Evolutionary conservation across 2,888 invertebrate species (phyloP), one percentile per base, ranked within the genome.

Genomic region (Ischnura elegans): DNA sequence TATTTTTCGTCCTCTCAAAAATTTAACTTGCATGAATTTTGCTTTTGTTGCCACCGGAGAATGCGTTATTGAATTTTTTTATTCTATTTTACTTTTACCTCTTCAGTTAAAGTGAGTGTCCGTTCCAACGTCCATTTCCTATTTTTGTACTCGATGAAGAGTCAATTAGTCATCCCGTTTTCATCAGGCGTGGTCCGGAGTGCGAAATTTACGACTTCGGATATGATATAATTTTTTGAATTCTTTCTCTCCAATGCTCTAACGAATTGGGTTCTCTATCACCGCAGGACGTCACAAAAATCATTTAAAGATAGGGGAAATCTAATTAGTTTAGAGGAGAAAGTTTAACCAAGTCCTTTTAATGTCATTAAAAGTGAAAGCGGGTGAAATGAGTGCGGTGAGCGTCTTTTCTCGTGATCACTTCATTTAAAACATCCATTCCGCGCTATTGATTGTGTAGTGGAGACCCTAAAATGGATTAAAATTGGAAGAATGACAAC

Each of bases 91-190:
- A 13, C 76, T 36, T n/a, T 36, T 36, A 29, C 66, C 29, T 10
- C 10, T 76, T 16, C 13, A 36, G 13, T 61, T 61, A 76, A 61
- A 76, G 76, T 76, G 76, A 36, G 10, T 25, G 76, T 36, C 76
- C 29, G 36, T 10, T 29, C 36, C 76, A 29, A 36, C 76, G 36
- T 36, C 76, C 5, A 6, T 21, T 4, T 29, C 76, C n/a, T 36
- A 1, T 36, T 76, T 36, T 76, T 76, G n/a, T 2, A 19, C 19
- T 76, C 76, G 13, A 6, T 36, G 36, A 3, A 76, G 76, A 76
- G 76, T 76, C 76, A 76, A 76, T 76, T 76, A 76, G 76, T 76
- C 6, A 36, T 25, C 29, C 76, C 76, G n/a, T n/a, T 76, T 36
- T 76, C 61, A 61, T 36, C 36, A 76, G 16, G 10, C 36, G 13